phyloP scores from a whole-genome alignment of 2,113 vertebrate genomes.

The Ailuropoda melanoleuca region DNA sequence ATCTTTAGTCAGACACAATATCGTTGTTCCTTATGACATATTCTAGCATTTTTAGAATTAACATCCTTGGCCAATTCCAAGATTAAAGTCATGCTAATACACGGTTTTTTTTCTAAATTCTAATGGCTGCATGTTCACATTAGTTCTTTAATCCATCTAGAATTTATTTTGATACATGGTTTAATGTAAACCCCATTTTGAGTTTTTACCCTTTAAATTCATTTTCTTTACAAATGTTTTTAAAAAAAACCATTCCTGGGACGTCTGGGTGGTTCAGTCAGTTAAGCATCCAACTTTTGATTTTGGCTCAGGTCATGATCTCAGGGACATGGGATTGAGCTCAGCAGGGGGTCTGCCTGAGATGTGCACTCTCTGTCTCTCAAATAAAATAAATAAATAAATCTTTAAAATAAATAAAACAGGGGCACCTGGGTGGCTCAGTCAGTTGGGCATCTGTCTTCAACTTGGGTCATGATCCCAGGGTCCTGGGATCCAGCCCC shows the following conservation, averaged over 20 bases:
- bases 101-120: not conserved
- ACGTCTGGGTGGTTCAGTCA: not conserved
- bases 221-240: not conserved
- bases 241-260: not conserved
- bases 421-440: not conserved
- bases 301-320: not conserved
- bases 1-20: not conserved
- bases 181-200: slow-evolving; percentile 5
- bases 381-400: not conserved
- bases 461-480: no score
- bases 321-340: not conserved
- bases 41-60: not conserved
- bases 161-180: not conserved
- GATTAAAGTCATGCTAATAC: not conserved
- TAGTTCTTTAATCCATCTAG: not conserved
- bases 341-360: not conserved
- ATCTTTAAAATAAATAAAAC: not conserved
- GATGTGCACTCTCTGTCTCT: not conserved
- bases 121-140: not conserved
- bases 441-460: no score
- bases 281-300: not conserved
- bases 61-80: not conserved
- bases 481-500: no score
- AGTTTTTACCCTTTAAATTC: not conserved
- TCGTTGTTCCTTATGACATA: slow-evolving; percentile 21